Percentiles rank a stretch among this genome's conserved stretches.
Conservation (phyloP, 1,140 invertebrate species). For the Oryzaephilus surinamensis region DNA sequence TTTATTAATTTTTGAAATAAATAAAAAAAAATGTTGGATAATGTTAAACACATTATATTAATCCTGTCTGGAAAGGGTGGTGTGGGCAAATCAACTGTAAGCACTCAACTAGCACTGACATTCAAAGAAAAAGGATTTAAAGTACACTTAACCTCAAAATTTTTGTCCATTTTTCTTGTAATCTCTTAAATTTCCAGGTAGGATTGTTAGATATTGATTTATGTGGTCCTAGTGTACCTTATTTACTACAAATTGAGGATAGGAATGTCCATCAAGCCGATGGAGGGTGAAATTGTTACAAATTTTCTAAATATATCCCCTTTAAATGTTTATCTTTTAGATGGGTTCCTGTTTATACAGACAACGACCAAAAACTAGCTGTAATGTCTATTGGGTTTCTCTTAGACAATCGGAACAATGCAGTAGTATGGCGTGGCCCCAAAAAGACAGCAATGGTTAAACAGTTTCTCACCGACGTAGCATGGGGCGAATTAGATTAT, state of each 20-base stretch:
- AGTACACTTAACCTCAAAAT: conserved; percentile 42
- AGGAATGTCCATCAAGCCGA: conserved; percentile 76
- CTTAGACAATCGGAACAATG: conserved; percentile 67
- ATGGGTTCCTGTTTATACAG: conserved; percentile 87
- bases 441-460: conserved; percentile 93
- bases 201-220: conserved; percentile 87
- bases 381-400: conserved; percentile 93
- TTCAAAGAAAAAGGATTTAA: conserved; percentile 72
- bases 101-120: conserved; percentile 73
- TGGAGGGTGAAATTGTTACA: too few relatives aligned
- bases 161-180: conserved; percentile 11
- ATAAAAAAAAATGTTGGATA: conserved; percentile 52
- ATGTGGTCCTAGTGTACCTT: conserved; percentile 77
- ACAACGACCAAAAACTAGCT: conserved; percentile 73
- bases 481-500: conserved; percentile 85
- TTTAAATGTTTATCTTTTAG: conserved; percentile 4
- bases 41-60: conserved; percentile 81
- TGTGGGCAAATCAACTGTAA: conserved; percentile 94
- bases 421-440: conserved; percentile 92
- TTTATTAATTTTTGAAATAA: too few relatives aligned
- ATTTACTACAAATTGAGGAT: conserved; percentile 55
- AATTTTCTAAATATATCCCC: too few relatives aligned
- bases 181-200: conserved; percentile 57
- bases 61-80: conserved; percentile 96
- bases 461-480: conserved; percentile 89